Base-by-base conservation (phyloP, 1,140 invertebrate species). In the Lordiphosa mommai region DNA sequence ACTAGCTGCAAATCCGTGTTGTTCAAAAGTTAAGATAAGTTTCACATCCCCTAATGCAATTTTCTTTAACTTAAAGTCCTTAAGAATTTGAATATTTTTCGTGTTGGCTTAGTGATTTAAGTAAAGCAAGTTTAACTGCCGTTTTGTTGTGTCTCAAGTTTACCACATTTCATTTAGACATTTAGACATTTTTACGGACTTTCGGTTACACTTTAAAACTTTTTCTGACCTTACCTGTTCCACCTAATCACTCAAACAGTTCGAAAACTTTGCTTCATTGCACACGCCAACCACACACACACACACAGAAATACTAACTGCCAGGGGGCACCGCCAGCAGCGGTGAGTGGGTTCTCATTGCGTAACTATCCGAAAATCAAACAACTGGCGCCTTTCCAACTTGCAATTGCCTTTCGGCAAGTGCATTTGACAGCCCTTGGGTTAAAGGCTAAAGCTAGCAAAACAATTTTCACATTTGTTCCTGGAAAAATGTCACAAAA, bases 221-320 rank as follows among this genome's bases (percentile, higher is more conserved):
- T 6, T 5, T 23, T 1, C 20, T 5, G 4, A 5, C 20, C 20
- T 5, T 23, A 67, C 48, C 38, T 66, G 52, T 37, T 37, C 52
- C 44, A 53, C 61, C 61, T 74, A 82, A 80, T 82, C 76, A 82
- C 61, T 80, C 76, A 82, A 76, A 76, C 51, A 66, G 58, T 58
- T 32, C 40, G 12, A 52, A 58, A 71, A 76, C 47, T 82, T 60
- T 57, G 8, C 36, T 37, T n/a, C 13, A 47, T 23, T 55, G 27
- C 57, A 44, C 37, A 12, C 55, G n/a, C n/a, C n/a, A n/a, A n/a
- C n/a, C n/a, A 27, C 29, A 47, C 20, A 44, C 20, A 13, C 13
- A 34, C 41, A 41, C 20, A 2, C 6, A 30, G 3, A 44, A n/a
- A 43, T 20, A 23, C 27, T 29, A 29, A 27, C n/a, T 29, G n/a